Percentiles rank a stretch among this genome's conserved stretches.
phyloP scores from a whole-genome alignment of 37 sponge, comb jelly and placozoan genomes.

The Oopsacas minuta region DNA sequence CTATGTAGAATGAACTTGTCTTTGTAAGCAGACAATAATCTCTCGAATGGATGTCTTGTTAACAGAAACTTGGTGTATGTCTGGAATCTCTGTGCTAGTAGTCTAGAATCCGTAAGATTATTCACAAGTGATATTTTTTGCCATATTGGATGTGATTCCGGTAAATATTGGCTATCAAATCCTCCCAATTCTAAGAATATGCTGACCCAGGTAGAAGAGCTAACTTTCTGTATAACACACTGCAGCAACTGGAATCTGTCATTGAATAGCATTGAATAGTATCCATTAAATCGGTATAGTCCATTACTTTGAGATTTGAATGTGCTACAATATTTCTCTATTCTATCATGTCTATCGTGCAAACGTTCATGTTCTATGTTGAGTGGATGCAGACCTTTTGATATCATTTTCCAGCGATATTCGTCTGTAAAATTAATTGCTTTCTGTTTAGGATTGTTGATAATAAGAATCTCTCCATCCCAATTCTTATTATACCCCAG shows the following conservation, averaged over 20 bases:
- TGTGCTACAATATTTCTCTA: not conserved
- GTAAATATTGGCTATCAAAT: not conserved
- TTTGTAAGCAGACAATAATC: not conserved
- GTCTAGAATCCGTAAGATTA: not conserved
- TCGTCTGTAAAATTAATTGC: not conserved
- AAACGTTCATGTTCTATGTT: not conserved
- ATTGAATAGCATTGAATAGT: not conserved
- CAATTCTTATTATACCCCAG: not conserved
- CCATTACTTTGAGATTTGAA: not conserved
- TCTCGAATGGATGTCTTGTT: not conserved
- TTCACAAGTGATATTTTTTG: not conserved
- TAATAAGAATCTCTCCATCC: not conserved
- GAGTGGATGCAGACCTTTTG: conserved; percentile 1
- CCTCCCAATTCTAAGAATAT: not conserved
- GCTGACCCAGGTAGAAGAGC: not conserved
- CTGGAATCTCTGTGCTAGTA: not conserved
- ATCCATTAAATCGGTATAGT: not conserved
- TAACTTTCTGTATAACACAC: not conserved
- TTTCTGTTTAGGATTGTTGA: not conserved
- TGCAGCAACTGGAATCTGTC: not conserved
- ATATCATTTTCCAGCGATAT: not conserved
- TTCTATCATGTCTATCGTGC: not conserved
- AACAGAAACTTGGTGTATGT: not conserved
- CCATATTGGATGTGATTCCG: not conserved
- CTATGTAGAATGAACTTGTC: not conserved